Evolutionary conservation across 2,797 vertebrate genomes (phyloP), one percentile per base, ranked within the genome.

Genomic region (Cygnus olor): DNA sequence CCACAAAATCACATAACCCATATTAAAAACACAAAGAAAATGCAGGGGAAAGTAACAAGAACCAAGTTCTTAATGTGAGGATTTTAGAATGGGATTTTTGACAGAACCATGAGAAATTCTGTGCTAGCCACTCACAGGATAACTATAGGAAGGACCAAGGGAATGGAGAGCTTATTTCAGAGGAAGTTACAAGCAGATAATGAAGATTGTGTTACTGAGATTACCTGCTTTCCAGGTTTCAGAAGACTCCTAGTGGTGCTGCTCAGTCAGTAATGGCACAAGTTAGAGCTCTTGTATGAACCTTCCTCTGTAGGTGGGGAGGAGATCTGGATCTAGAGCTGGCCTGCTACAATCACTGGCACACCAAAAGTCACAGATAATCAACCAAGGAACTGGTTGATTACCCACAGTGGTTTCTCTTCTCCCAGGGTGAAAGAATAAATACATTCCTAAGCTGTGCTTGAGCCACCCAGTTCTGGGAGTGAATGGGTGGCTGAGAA

Each of bases 141-240:
- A 27, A 63, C 18, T 18, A 0, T 6, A 71, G 83, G 56, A 80
- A 74, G 44, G 56, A 69, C 25, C 15, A 32, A 44, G 13, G 49
- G 24, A 83, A 80, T 5, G 44, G 64, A 56, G 38, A 68, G 54
- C 28, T 68, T n/a, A 47, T 61, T 92, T 72, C 45, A 83, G 61
- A 83, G 34, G 25, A 86, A 88, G 49, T 51, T 64, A 70, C 77
- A 84, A 76, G 71, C 60, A 92, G 69, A 73, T 9, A 69, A 47
- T 6, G 13, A 70, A 64, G 44, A 90, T 68, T 77, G 45, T 89
- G 57, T 65, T 73, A 69, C 60, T 14, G 64, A 76, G 32, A 80
- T 86, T 56, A 95, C 53, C 84, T 90, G 80, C 45, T 89, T 80
- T 90, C 78, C 78, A 90, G 71, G 78, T n/a, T 94, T 88, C 73